Evolutionary conservation across 2,113 vertebrate genomes (phyloP).

Genomic region (Peucedramus taeniatus): DNA sequence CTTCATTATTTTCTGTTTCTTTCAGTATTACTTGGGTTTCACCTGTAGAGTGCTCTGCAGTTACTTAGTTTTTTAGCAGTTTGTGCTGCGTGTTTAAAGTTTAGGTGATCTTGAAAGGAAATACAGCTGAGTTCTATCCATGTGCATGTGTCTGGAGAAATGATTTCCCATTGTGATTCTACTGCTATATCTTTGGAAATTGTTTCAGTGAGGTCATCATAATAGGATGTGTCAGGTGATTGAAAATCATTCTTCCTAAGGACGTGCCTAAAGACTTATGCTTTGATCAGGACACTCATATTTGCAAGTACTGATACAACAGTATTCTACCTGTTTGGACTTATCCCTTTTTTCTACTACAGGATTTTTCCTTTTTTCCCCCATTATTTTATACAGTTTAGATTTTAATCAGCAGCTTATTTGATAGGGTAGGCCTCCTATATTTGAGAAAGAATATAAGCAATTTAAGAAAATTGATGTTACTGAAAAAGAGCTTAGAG

Average conservation of each 20-base stretch:
- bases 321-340: neutral
- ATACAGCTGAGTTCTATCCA: neutral
- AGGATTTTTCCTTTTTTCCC: neutral
- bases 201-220: neutral
- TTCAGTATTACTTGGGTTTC: neutral
- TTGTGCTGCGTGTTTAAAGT: neutral
- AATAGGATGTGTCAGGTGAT: neutral
- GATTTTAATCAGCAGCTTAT: neutral
- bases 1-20: neutral
- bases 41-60: neutral
- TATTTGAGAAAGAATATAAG: neutral
- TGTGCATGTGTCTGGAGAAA: neutral
- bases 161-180: neutral
- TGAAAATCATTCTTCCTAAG: neutral
- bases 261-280: neutral
- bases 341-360: neutral
- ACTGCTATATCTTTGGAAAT: neutral
- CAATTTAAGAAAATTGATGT: neutral
- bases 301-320: neutral
- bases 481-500: neutral
- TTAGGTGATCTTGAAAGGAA: neutral
- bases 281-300: neutral
- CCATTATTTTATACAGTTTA: neutral
- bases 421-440: neutral
- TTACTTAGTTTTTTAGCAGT: neutral